These are phyloP conservation scores for Balaenoptera acutorostrata DNA, from an alignment of 2,113 vertebrate species.

Conservation along the genomic window DNA sequence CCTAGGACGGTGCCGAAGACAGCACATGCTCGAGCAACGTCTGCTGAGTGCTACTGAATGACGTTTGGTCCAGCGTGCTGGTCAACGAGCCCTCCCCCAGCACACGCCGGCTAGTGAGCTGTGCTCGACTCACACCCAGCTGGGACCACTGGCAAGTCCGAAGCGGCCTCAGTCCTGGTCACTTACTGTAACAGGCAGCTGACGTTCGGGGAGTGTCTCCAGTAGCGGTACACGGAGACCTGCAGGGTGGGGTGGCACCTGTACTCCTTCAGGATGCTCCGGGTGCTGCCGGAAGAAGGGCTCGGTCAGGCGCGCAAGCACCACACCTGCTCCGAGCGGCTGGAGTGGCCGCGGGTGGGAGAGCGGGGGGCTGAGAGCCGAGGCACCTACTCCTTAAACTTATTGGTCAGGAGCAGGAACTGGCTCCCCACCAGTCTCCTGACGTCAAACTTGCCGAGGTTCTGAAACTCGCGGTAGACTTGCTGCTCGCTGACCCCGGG, in stretches of 20 bases:
- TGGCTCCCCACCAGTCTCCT: slow-evolving; percentile 69
- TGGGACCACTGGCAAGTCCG: accelerated
- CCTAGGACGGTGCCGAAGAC: accelerated
- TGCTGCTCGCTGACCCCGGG: slow-evolving; percentile 72
- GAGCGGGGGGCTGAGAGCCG: accelerated
- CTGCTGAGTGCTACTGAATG: accelerated
- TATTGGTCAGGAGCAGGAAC: slow-evolving; percentile 80
- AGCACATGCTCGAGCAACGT: accelerated
- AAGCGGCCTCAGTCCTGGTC: accelerated
- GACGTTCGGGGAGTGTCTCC: slow-evolving; percentile 78
- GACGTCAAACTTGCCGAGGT: slow-evolving; percentile 79
- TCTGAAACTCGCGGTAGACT: slow-evolving; percentile 78
- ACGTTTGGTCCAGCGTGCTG: accelerated
- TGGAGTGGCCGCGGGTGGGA: accelerated
- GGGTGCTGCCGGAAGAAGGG: slow-evolving; percentile 52
- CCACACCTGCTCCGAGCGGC: accelerated
- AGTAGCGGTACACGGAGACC: slow-evolving; percentile 76
- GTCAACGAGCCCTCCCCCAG: accelerated
- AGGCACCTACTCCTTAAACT: slow-evolving; percentile 79
- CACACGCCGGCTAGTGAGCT: accelerated
- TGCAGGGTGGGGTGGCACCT: slow-evolving; percentile 72
- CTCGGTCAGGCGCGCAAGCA: accelerated
- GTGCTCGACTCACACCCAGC: accelerated
- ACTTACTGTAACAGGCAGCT: slow-evolving; percentile 80
- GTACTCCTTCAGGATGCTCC: slow-evolving; percentile 67